Percentiles rank a stretch among this genome's conserved stretches.
These are phyloP conservation scores for Podarcis siculus DNA, from an alignment of 2,797 vertebrate species.

Conservation along the genomic window DNA sequence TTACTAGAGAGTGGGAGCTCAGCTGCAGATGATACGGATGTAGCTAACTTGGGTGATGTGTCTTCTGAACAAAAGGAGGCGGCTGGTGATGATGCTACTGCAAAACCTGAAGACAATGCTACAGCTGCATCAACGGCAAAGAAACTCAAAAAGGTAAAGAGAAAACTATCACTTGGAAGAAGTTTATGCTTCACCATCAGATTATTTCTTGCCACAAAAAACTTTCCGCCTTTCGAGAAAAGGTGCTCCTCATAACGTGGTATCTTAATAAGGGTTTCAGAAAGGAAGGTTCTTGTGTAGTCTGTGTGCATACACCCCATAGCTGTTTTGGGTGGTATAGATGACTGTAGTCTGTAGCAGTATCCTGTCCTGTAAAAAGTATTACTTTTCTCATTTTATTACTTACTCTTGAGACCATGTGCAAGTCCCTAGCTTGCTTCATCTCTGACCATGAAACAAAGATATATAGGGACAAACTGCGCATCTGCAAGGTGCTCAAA, in stretches of 20 bases:
- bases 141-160: conserved; percentile 80
- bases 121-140: conserved; percentile 74
- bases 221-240: background rate
- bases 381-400: background rate
- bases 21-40: conserved; percentile 79
- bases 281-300: background rate
- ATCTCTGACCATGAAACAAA: too few species aligned
- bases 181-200: background rate
- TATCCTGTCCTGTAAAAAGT: background rate
- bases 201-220: background rate
- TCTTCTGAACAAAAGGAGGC: conserved; percentile 77
- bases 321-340: background rate
- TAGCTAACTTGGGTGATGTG: conserved; percentile 77
- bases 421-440: too few species aligned
- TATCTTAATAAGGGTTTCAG: background rate
- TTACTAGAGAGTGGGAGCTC: conserved; percentile 83
- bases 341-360: background rate
- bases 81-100: conserved; percentile 63
- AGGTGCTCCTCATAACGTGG: background rate
- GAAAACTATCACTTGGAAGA: background rate
- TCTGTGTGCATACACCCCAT: too few species aligned
- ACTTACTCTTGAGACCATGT: too few species aligned
- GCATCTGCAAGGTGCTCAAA: too few species aligned
- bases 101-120: conserved; percentile 71
- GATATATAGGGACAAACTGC: too few species aligned